Conservation (phyloP, 2,797 vertebrate species). For the Fratercula arctica region DNA sequence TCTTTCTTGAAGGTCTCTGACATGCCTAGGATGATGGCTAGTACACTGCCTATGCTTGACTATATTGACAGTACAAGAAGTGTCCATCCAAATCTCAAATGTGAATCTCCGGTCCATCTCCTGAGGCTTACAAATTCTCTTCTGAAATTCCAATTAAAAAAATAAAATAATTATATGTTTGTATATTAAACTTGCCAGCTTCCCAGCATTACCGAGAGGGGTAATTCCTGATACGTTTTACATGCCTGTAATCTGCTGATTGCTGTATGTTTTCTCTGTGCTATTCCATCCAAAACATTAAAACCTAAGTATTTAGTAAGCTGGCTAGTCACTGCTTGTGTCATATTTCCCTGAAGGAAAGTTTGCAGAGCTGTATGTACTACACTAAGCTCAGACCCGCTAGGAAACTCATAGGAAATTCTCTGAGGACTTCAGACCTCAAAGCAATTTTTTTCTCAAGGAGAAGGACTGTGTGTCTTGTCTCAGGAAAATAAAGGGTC, state of each 20-base stretch:
- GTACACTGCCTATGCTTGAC: not conserved
- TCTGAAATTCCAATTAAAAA: not conserved
- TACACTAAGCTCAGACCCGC: not conserved
- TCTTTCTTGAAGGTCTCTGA: not conserved
- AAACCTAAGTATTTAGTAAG: not conserved
- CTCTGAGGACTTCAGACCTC: not conserved
- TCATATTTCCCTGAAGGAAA: not conserved
- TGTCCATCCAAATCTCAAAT: not conserved
- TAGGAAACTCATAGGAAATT: not conserved
- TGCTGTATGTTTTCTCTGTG: not conserved
- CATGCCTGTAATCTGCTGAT: not conserved
- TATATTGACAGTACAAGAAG: not conserved
- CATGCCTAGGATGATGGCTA: not conserved
- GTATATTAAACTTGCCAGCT: not conserved
- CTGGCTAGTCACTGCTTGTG: not conserved
- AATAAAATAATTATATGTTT: not conserved
- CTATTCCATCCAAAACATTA: not conserved
- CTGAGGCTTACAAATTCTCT: not conserved
- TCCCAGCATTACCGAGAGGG: not conserved
- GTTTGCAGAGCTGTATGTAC: not conserved
- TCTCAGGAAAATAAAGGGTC: not conserved
- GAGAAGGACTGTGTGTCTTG: not conserved
- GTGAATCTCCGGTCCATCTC: not conserved
- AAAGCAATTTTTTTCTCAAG: not conserved
- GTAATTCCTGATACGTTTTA: not conserved